Evolutionary conservation across 2,797 vertebrate species (phyloP).

Genomic region (Poecilia velifera): DNA sequence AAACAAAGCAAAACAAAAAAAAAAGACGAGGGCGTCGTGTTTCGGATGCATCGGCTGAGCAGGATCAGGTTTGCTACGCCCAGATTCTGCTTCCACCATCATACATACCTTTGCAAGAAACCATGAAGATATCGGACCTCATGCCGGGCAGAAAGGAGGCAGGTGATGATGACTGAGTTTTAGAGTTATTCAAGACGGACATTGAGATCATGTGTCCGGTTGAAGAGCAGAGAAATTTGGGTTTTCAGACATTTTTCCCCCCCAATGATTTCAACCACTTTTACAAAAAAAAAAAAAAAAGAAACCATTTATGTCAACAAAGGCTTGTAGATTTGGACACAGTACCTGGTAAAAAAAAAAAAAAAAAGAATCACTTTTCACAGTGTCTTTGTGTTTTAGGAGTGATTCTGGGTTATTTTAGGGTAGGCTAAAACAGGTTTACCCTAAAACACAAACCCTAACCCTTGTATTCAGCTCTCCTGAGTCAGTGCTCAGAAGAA

Average conservation of each 20-base stretch:
- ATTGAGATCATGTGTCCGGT: background rate
- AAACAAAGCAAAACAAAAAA: background rate
- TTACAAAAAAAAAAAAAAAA: background rate
- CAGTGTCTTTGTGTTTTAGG: too few species aligned
- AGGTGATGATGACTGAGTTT: slow-evolving; percentile 24
- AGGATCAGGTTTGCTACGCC: slow-evolving; percentile 7
- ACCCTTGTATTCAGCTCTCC: background rate
- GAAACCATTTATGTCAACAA: background rate
- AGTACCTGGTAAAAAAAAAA: background rate
- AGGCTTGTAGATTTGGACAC: background rate
- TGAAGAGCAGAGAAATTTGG: background rate
- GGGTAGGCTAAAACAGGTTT: too few species aligned
- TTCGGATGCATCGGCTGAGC: slow-evolving; percentile 6
- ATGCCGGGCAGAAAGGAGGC: slow-evolving; percentile 65
- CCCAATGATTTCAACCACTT: background rate
- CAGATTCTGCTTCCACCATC: slow-evolving; percentile 36
- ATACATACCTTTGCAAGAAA: slow-evolving; percentile 76
- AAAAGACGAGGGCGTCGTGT: slow-evolving; percentile 2
- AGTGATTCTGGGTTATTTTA: too few species aligned
- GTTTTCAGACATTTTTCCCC: background rate
- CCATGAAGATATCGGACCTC: slow-evolving; percentile 76
- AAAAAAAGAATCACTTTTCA: too few species aligned
- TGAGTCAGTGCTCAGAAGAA: background rate
- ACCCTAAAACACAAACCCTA: too few species aligned
- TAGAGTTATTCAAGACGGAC: background rate